These are phyloP conservation scores for Arctia plantaginis DNA, from an alignment of 2,888 invertebrate genomes.

Conservation along the genomic window DNA sequence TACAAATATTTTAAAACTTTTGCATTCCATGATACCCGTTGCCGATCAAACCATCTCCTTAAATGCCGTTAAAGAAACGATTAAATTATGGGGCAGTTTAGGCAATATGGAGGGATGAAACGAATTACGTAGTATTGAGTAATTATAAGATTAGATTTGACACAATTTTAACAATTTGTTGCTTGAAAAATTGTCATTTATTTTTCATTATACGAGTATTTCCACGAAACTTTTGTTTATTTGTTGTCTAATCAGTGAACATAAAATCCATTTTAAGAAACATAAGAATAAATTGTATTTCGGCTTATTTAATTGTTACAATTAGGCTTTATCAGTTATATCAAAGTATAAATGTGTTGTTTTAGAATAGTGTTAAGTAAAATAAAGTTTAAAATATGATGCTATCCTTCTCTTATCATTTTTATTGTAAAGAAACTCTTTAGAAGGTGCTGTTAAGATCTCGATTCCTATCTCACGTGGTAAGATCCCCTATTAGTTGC, in stretches of 20 bases:
- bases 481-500: not conserved
- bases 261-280: not conserved
- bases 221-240: not conserved
- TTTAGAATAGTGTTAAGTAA: not conserved
- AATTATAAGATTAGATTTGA: too few relatives aligned
- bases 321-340: not conserved
- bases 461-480: accelerated
- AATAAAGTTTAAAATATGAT: not conserved
- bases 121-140: too few relatives aligned
- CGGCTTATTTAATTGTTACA: not conserved
- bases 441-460: not conserved
- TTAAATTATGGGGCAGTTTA: too few relatives aligned
- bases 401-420: not conserved
- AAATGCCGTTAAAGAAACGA: too few relatives aligned
- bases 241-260: not conserved
- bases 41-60: not conserved
- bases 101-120: too few relatives aligned
- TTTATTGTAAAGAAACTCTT: not conserved
- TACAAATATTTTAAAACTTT: not conserved
- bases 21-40: not conserved
- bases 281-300: not conserved
- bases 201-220: not conserved
- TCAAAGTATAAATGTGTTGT: not conserved
- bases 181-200: not conserved
- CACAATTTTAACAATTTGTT: not conserved